phyloP scores from a whole-genome alignment of 2,888 invertebrate species.

The Eupelmus urozonus region DNA sequence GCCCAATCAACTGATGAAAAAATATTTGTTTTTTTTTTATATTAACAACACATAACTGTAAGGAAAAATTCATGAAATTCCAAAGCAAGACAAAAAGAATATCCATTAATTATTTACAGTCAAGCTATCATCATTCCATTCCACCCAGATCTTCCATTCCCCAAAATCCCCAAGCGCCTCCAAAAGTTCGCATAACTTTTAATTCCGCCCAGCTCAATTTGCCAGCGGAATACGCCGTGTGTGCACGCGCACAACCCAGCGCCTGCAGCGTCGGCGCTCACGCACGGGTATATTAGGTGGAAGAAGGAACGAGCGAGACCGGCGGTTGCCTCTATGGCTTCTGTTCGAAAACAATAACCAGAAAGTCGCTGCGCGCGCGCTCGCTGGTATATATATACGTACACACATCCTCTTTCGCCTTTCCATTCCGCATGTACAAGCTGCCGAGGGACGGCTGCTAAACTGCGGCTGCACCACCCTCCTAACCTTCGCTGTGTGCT shows the following conservation, averaged over 20 bases:
- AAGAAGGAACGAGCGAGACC: slow-evolving; percentile 43
- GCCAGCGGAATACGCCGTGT: slow-evolving; percentile 7
- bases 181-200: no score
- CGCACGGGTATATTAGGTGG: background rate
- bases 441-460: background rate
- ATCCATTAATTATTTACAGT: no score
- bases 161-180: no score
- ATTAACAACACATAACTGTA: no score
- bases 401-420: slow-evolving; percentile 35
- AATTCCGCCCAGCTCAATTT: no score
- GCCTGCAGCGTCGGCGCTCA: background rate
- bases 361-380: slow-evolving; percentile 19
- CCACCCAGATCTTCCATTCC: no score
- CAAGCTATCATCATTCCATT: no score
- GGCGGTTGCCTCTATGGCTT: slow-evolving; percentile 66
- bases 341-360: slow-evolving; percentile 68
- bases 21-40: no score
- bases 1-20: no score
- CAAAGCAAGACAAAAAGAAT: no score
- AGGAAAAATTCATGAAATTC: no score
- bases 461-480: background rate
- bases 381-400: background rate
- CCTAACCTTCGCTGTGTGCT: no score
- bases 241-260: background rate
- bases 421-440: background rate